phyloP scores from a whole-genome alignment of 1,140 invertebrate species.

The Drosophila sproati region DNA sequence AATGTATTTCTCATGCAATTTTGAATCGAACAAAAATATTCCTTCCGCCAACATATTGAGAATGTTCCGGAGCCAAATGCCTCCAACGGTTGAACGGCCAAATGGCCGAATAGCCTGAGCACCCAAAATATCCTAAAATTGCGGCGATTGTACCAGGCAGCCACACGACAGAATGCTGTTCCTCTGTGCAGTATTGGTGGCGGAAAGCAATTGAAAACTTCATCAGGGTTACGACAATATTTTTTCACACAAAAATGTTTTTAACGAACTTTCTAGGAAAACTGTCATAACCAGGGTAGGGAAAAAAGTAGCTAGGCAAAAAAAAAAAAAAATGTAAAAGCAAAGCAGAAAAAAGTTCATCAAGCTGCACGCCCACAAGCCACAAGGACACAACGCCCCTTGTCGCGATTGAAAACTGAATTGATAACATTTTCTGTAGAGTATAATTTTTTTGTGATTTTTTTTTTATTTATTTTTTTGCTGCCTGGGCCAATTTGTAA shows the following conservation, averaged over 20 bases:
- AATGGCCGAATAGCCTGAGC: constrained; percentile 4
- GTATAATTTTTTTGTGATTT: constrained; percentile 24
- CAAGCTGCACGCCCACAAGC: constrained; percentile 56
- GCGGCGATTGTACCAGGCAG: too few relatives aligned
- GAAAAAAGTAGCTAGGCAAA: constrained; percentile 48
- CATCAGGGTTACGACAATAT: constrained; percentile 81
- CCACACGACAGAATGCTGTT: background rate
- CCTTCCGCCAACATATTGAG: constrained; percentile 60
- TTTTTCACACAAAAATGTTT: constrained; percentile 82
- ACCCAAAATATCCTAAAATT: too few relatives aligned
- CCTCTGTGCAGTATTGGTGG: constrained; percentile 46
- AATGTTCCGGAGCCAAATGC: constrained; percentile 9
- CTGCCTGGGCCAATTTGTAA: constrained; percentile 72
- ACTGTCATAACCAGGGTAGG: constrained; percentile 20
- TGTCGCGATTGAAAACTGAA: constrained; percentile 69
- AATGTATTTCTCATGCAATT: constrained; percentile 77
- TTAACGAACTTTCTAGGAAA: constrained; percentile 75
- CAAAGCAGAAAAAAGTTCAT: constrained; percentile 6
- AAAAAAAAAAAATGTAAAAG: background rate
- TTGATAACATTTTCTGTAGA: constrained; percentile 75
- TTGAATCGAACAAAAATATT: constrained; percentile 78
- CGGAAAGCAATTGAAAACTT: constrained; percentile 79
- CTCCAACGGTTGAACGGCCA: background rate
- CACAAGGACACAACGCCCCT: constrained; percentile 50
- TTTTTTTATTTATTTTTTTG: constrained; percentile 38